phyloP scores from a whole-genome alignment of 2,888 invertebrate genomes.

The Phalera bucephala region DNA sequence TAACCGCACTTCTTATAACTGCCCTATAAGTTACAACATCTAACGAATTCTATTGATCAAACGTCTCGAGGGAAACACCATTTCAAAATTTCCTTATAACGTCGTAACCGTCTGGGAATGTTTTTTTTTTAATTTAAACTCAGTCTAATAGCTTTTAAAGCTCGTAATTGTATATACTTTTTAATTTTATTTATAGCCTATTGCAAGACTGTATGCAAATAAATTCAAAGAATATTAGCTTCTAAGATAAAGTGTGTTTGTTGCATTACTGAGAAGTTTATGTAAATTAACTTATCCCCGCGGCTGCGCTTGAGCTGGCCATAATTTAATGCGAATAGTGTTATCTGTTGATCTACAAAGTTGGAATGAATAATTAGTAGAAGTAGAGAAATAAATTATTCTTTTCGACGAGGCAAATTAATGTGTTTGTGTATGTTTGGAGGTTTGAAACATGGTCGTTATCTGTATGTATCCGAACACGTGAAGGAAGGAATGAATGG shows the following conservation, averaged over 20 bases:
- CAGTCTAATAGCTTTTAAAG: neutral
- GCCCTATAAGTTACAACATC: neutral
- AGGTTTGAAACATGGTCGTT: too few relatives aligned
- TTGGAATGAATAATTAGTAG: neutral
- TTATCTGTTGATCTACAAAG: neutral
- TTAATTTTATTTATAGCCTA: neutral
- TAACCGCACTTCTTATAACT: neutral
- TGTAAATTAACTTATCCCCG: constrained; percentile 26
- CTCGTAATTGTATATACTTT: neutral
- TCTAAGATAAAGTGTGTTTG: constrained; percentile 2
- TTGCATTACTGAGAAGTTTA: constrained; percentile 22
- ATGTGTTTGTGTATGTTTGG: too few relatives aligned
- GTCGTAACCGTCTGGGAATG: too few relatives aligned
- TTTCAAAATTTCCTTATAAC: neutral
- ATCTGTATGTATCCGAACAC: too few relatives aligned
- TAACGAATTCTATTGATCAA: neutral
- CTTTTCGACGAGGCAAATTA: too few relatives aligned
- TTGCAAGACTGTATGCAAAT: neutral
- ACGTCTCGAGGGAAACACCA: neutral
- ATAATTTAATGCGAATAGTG: neutral
- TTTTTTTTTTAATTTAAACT: too few relatives aligned
- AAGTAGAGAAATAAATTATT: too few relatives aligned
- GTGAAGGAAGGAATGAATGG: too few relatives aligned
- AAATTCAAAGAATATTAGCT: constrained; percentile 3
- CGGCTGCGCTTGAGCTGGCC: constrained; percentile 5